phyloP scores from a whole-genome alignment of 2,797 vertebrate species.

The Chelon labrosus region DNA sequence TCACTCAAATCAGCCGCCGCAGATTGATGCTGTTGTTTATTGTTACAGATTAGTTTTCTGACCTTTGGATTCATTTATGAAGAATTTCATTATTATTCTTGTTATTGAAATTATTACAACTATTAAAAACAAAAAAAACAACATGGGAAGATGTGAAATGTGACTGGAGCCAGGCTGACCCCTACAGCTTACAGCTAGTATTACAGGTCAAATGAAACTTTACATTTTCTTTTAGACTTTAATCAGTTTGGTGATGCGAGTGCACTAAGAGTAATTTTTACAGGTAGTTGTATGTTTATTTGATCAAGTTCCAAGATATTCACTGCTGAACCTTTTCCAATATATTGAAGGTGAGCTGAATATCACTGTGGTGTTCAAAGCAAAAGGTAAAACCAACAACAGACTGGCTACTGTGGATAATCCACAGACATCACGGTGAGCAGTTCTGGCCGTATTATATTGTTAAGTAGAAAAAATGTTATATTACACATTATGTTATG shows the following conservation, averaged over 20 bases:
- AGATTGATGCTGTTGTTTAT: slow-evolving; percentile 1
- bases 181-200: slow-evolving; percentile 62
- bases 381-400: no score
- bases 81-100: neutral
- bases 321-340: neutral
- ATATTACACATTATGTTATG: no score
- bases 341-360: neutral
- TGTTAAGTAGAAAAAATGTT: neutral
- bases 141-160: neutral
- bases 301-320: neutral
- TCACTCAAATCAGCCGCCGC: neutral
- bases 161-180: slow-evolving; percentile 69
- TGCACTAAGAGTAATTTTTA: neutral
- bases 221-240: neutral
- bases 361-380: neutral
- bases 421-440: neutral
- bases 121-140: neutral
- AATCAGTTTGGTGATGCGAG: neutral
- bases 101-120: neutral
- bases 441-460: neutral
- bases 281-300: neutral
- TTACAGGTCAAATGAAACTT: slow-evolving; percentile 29
- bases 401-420: no score
- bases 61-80: slow-evolving; percentile 9
- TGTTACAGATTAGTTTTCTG: neutral